Percentiles rank a stretch among this genome's conserved stretches.
Evolutionary conservation across 1,140 invertebrate species (phyloP).

Genomic region (Sarcophaga peregrina): DNA sequence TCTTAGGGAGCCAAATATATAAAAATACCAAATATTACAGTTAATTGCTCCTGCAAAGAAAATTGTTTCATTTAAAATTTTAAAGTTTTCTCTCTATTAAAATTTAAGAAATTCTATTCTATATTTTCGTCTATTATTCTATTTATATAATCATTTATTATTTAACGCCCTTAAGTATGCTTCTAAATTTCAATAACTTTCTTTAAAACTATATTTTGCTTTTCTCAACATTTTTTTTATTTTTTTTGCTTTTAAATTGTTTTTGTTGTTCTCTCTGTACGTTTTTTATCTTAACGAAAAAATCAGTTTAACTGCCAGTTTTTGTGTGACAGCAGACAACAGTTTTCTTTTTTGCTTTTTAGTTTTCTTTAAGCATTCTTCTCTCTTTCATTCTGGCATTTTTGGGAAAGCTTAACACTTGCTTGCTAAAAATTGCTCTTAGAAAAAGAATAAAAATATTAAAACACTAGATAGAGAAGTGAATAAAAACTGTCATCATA

Average conservation of each 20-base stretch:
- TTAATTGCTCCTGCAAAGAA: too few relatives aligned
- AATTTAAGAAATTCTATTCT: too few relatives aligned
- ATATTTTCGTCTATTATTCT: too few relatives aligned
- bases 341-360: background rate
- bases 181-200: background rate
- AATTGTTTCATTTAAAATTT: too few relatives aligned
- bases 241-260: background rate
- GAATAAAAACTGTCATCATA: constrained; percentile 6
- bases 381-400: background rate
- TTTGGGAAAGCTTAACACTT: background rate
- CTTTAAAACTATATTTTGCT: background rate
- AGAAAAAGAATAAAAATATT: background rate
- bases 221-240: background rate
- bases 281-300: background rate
- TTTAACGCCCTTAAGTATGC: background rate
- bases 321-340: constrained; percentile 6
- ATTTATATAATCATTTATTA: background rate
- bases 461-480: background rate
- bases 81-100: too few relatives aligned
- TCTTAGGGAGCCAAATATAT: too few relatives aligned
- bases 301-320: constrained; percentile 8
- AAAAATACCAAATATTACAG: too few relatives aligned
- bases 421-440: background rate
- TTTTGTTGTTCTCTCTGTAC: background rate
- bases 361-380: background rate